Base-by-base conservation (phyloP, 2,888 invertebrate genomes). In the Philereme vetulata region DNA sequence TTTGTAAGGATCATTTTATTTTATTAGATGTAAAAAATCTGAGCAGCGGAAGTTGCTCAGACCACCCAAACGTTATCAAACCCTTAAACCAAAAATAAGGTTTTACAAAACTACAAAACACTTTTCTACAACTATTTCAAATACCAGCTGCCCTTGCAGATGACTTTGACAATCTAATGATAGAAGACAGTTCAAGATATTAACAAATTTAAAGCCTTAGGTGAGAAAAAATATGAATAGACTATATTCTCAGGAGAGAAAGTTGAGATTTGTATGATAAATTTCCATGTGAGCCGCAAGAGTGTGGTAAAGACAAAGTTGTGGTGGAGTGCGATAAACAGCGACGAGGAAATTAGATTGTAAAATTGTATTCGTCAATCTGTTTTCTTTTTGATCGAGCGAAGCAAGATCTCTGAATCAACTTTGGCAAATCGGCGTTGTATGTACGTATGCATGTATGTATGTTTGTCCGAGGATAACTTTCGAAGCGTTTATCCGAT, bases 91-190 rank as follows among this genome's bases (percentile, higher is more conserved):
- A n/a, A n/a, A n/a, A n/a, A n/a, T n/a, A 21, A 21, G 21, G 1
- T 21, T 21, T 21, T 21, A 21, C 44, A 45, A 51, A 55, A 55
- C 49, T 53, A 45, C 49, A 50, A 33, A 44, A 21, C 1, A 10
- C 21, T 57, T 59, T 64, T 62, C 56, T 60, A 38, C 34, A 59
- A 53, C 55, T 75, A 65, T 70, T 73, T 72, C 70, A 72, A 78
- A 78, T 76, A 78, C 72, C 75, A 65, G 57, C 58, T 55, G 64
- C 62, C 67, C 64, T 70, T 68, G 67, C 66, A 76, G 78, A 81
- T 80, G 80, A 80, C 77, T 81, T 76, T 75, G 75, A 72, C 78
- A 79, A 74, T 79, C 80, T 81, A 81, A 81, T 75, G 79, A 75
- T 52, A 64, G 73, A 71, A 79, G 77, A 77, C 79, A 75, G 78